Evolutionary conservation across 2,113 vertebrate species (phyloP).

Genomic region (Oceanodroma tethys): DNA sequence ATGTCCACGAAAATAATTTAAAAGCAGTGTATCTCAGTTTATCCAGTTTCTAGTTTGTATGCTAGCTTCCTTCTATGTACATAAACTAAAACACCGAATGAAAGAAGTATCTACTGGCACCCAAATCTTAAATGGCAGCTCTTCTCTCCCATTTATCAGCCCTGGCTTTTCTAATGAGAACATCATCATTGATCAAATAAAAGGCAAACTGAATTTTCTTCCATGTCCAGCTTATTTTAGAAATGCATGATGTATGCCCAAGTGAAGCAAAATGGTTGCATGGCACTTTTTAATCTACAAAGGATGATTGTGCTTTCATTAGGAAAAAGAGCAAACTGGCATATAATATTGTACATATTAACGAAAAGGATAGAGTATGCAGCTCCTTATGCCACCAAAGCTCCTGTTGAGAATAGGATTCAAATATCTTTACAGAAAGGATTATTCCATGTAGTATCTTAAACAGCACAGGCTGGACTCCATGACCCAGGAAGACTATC

Average conservation of each 20-base stretch:
- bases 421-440: not conserved
- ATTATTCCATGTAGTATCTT: not conserved
- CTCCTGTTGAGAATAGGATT: not conserved
- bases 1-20: not conserved
- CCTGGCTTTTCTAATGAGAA: not conserved
- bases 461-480: not conserved
- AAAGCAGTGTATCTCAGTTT: not conserved
- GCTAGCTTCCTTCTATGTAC: not conserved
- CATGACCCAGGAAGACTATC: not conserved
- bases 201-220: not conserved
- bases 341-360: not conserved
- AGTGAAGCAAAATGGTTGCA: not conserved
- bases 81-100: not conserved
- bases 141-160: not conserved
- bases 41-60: not conserved
- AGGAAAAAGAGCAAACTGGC: not conserved
- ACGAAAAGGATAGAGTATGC: not conserved
- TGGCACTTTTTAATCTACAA: not conserved
- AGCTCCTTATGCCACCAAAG: not conserved
- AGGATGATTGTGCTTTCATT: not conserved
- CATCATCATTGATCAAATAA: not conserved
- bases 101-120: not conserved
- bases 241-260: not conserved
- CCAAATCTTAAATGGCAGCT: not conserved
- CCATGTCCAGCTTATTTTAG: not conserved